A percentile compares a stretch with the other conserved stretches of the same genome.
These are phyloP conservation scores for Macroramphosus scolopax DNA, from an alignment of 2,797 vertebrate genomes.

Conservation along the genomic window DNA sequence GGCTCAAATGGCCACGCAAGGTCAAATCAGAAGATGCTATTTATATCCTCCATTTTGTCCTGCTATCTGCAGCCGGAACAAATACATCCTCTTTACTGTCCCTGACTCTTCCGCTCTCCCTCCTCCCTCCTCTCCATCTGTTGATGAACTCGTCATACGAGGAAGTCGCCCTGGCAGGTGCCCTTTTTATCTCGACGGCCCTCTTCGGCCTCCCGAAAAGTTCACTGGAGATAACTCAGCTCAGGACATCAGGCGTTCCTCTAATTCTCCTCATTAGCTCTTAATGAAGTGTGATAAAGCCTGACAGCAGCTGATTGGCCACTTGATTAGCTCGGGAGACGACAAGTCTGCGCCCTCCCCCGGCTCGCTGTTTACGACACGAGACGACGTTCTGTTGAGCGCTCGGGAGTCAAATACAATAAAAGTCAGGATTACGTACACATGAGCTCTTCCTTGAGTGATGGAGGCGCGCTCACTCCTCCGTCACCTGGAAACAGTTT, in stretches of 20 bases:
- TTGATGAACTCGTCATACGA: conserved; percentile 22
- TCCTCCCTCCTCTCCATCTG: conserved; percentile 8
- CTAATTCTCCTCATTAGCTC: conserved; percentile 61
- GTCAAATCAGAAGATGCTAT: conserved; percentile 57
- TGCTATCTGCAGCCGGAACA: conserved; percentile 29
- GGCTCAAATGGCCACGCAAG: conserved; percentile 51
- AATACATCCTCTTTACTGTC: conserved; percentile 1
- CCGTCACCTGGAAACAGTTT: conserved; percentile 69
- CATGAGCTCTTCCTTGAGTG: conserved; percentile 52
- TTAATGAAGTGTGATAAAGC: conserved; percentile 70
- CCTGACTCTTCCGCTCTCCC: neutral
- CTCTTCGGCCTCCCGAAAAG: conserved; percentile 41
- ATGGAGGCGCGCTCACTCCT: conserved; percentile 19
- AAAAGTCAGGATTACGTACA: conserved; percentile 70
- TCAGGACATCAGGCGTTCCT: conserved; percentile 34
- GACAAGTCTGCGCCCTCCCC: too few species aligned
- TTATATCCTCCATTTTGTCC: conserved; percentile 51
- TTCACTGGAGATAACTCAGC: conserved; percentile 29
- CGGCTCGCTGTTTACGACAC: too few species aligned
- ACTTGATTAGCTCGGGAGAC: conserved; percentile 41
- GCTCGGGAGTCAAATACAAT: too few species aligned
- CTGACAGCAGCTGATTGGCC: conserved; percentile 33
- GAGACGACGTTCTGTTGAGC: too few species aligned
- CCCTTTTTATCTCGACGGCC: conserved; percentile 36
- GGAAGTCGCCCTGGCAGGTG: conserved; percentile 30